A percentile compares a stretch with the other conserved stretches of the same genome.
phyloP scores from a whole-genome alignment of 2,888 invertebrate species.

The Drosophila stalkeri region DNA sequence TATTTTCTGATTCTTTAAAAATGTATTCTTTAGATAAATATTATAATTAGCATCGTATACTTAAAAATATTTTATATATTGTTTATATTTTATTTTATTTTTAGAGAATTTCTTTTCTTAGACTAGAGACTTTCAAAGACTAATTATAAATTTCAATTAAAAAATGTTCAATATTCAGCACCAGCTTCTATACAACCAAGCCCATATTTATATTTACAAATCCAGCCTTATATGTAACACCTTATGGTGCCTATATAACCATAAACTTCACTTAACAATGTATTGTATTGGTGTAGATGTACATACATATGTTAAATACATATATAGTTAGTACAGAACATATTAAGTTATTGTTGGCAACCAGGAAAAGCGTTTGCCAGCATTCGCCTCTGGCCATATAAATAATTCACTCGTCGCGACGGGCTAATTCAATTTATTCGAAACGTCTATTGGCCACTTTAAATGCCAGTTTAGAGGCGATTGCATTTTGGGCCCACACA shows the following conservation, averaged over 20 bases:
- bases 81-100: too few relatives aligned
- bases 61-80: too few relatives aligned
- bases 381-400: slow-evolving; percentile 17
- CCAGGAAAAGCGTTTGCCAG: slow-evolving; percentile 30
- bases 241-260: background rate
- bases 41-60: too few relatives aligned
- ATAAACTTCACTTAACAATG: background rate
- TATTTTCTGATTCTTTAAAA: too few relatives aligned
- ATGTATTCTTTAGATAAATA: too few relatives aligned
- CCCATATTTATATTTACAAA: too few relatives aligned
- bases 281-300: background rate
- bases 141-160: too few relatives aligned
- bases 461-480: slow-evolving; percentile 48
- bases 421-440: slow-evolving; percentile 53
- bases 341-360: slow-evolving; percentile 30
- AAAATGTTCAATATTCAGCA: too few relatives aligned
- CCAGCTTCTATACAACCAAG: too few relatives aligned
- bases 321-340: slow-evolving; percentile 1
- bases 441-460: slow-evolving; percentile 51
- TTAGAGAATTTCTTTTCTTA: too few relatives aligned
- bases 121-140: too few relatives aligned
- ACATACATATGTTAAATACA: background rate
- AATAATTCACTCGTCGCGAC: slow-evolving; percentile 46
- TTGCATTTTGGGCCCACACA: slow-evolving; percentile 50
- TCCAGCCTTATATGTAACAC: background rate